phyloP scores from a whole-genome alignment of 2,797 vertebrate species.

The Poecile montanus region DNA sequence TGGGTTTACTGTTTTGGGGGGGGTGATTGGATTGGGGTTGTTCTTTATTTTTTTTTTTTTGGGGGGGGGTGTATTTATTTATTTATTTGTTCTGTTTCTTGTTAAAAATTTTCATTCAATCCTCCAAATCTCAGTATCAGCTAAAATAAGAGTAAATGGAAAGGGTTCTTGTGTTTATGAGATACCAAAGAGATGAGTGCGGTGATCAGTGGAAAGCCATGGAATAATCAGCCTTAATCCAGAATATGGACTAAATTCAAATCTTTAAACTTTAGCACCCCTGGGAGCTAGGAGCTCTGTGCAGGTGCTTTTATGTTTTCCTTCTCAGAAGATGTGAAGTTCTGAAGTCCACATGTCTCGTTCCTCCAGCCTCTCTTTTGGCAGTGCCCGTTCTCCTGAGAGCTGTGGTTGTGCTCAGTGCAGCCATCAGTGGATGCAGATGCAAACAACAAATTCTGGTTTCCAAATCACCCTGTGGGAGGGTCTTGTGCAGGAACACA shows the following conservation, averaged over 20 bases:
- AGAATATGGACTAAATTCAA: not conserved
- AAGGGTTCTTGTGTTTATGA: not conserved
- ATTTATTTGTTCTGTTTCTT: not conserved
- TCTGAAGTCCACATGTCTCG: not conserved
- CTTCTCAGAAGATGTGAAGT: not conserved
- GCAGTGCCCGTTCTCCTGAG: not conserved
- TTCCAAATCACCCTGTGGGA: not conserved
- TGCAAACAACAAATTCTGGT: not conserved
- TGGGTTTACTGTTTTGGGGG: not conserved
- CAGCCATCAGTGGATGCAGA: not conserved
- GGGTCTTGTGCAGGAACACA: not conserved
- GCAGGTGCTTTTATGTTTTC: not conserved
- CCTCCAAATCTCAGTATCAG: not conserved
- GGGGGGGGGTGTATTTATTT: fast-evolving
- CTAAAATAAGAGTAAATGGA: not conserved
- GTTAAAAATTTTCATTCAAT: not conserved
- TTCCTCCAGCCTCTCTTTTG: not conserved
- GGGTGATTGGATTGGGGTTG: not conserved
- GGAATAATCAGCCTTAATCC: not conserved
- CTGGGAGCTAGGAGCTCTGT: not conserved
- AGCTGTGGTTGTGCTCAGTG: not conserved
- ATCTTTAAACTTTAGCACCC: not conserved
- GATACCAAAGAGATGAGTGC: not conserved
- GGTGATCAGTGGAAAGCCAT: not conserved
- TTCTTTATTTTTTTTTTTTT: not conserved